phyloP scores from a whole-genome alignment of 2,113 vertebrate species.

The Trochalopteron elliotii region DNA sequence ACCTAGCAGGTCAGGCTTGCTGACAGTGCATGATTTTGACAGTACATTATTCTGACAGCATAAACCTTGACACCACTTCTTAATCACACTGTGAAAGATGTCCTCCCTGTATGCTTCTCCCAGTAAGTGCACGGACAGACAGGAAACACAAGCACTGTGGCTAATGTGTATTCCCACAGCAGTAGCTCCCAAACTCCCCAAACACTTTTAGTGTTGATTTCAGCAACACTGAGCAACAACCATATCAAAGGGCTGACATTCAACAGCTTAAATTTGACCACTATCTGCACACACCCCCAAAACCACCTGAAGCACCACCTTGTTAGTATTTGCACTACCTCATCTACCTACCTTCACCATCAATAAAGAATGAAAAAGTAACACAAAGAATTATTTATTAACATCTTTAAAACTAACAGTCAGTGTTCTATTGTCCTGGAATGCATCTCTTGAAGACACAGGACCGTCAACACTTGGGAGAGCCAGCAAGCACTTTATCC shows the following conservation, averaged over 20 bases:
- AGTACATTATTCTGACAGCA: neutral
- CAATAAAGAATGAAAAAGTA: neutral
- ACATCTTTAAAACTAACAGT: conserved; percentile 17
- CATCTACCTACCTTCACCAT: neutral
- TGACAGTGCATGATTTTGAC: neutral
- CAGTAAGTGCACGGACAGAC: neutral
- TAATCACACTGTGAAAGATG: neutral
- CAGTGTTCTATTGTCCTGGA: neutral
- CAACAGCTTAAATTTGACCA: neutral
- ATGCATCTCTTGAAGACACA: conserved; percentile 17
- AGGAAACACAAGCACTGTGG: neutral
- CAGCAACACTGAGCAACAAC: neutral
- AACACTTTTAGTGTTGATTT: neutral
- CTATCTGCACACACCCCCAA: neutral
- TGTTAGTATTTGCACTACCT: neutral
- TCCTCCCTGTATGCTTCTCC: neutral
- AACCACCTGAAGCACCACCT: neutral
- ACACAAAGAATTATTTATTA: conserved; percentile 37
- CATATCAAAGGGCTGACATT: neutral
- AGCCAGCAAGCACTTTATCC: neutral
- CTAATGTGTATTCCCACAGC: neutral
- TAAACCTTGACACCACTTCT: neutral
- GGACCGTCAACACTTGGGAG: neutral
- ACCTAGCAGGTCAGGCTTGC: neutral
- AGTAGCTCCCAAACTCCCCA: neutral